A percentile compares a stretch with the other conserved stretches of the same genome.
Conservation (phyloP, 2,113 vertebrate genomes). For the Barnardius zonarius region DNA sequence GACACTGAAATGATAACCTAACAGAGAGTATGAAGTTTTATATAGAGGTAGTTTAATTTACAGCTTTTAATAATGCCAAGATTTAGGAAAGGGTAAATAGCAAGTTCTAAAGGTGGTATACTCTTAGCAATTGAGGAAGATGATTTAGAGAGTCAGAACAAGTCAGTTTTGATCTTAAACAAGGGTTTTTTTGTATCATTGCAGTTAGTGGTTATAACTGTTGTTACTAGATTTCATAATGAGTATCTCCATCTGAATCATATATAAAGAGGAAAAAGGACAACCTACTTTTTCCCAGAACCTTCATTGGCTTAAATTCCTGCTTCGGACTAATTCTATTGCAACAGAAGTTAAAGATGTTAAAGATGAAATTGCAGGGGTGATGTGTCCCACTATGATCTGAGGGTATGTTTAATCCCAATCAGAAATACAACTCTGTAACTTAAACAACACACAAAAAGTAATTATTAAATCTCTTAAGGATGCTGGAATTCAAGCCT, state of each 20-base stretch:
- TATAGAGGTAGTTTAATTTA: not conserved
- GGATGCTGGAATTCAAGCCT: not conserved
- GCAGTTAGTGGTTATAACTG: not conserved
- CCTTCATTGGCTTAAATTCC: not conserved
- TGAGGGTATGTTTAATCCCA: not conserved
- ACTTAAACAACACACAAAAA: not conserved
- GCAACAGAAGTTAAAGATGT: not conserved
- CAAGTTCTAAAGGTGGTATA: not conserved
- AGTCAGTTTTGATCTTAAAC: not conserved
- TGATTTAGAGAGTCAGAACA: not conserved
- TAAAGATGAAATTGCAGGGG: not conserved
- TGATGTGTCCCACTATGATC: not conserved
- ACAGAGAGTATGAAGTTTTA: not conserved
- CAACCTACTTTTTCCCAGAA: not conserved
- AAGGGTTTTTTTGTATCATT: accelerated
- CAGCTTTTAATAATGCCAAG: not conserved
- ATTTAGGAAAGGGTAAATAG: not conserved
- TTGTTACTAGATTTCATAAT: not conserved
- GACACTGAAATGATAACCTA: not conserved
- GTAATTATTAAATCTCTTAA: not conserved
- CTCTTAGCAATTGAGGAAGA: accelerated
- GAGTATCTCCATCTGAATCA: not conserved
- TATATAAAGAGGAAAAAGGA: not conserved
- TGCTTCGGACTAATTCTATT: not conserved
- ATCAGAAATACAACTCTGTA: not conserved